Evolutionary conservation across 2,888 invertebrate genomes (phyloP), one percentile per base, ranked within the genome.

Genomic region (Mesochorus sp.): DNA sequence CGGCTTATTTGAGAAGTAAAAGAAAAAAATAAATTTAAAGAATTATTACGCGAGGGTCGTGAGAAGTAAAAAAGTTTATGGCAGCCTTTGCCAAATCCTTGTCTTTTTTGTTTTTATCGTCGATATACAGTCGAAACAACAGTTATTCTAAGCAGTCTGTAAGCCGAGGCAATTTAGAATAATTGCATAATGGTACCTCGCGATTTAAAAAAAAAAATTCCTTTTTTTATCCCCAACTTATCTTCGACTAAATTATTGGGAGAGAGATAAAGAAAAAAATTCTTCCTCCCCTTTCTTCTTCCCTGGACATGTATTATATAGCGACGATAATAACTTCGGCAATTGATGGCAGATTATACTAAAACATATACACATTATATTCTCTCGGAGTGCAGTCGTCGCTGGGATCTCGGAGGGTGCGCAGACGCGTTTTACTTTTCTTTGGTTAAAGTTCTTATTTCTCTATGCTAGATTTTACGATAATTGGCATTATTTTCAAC

Each of bases 401-500:
- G n/a, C n/a, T n/a, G n/a, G n/a, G n/a, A n/a, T n/a, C n/a, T n/a
- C n/a, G n/a, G n/a, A n/a, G n/a, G n/a, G n/a, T n/a, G n/a, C n/a
- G n/a, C n/a, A n/a, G n/a, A n/a, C n/a, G n/a, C n/a, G n/a, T n/a
- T n/a, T n/a, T n/a, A n/a, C n/a, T n/a, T n/a, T n/a, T n/a, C n/a
- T n/a, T n/a, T n/a, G n/a, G n/a, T n/a, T n/a, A n/a, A n/a, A n/a
- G n/a, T n/a, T n/a, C n/a, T n/a, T n/a, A n/a, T n/a, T n/a, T n/a
- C n/a, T n/a, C n/a, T n/a, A n/a, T n/a, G n/a, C n/a, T n/a, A n/a
- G n/a, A n/a, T 47, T 47, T 19, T 19, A 10, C 19, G 47, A 47
- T 47, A 47, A 47, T 47, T 47, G n/a, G n/a, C n/a, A n/a, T n/a
- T n/a, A n/a, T n/a, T 84, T 82, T 81, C 80, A 80, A 78, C 55